Percentiles rank a stretch among this genome's conserved stretches.
These are phyloP conservation scores for Gobius niger DNA, from an alignment of 2,113 vertebrate genomes.

Conservation along the genomic window DNA sequence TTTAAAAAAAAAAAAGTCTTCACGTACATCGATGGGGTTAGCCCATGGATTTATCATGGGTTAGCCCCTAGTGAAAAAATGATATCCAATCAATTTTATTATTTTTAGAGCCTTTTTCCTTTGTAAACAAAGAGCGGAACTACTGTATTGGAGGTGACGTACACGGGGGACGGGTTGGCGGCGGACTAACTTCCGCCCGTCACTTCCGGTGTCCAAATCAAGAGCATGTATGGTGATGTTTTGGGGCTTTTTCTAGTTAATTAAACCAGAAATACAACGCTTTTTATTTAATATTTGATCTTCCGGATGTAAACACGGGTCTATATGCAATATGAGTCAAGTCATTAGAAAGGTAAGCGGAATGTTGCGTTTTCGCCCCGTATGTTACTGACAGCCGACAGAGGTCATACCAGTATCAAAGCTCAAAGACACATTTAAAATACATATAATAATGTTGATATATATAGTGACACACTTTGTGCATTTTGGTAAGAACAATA, in stretches of 20 bases:
- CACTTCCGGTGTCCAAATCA: neutral
- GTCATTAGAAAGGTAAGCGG: constrained; percentile 43
- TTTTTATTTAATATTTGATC: neutral
- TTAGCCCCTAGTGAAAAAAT: no score
- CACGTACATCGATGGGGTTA: no score
- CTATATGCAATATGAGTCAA: constrained; percentile 22
- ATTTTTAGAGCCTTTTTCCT: neutral
- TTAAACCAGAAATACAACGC: neutral
- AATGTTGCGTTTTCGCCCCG: neutral
- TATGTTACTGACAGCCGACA: neutral
- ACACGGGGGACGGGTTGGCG: neutral
- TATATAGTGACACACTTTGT: no score
- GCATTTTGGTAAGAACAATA: no score
- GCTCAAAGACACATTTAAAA: neutral
- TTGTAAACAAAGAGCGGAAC: constrained; percentile 16
- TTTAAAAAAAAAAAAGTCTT: no score
- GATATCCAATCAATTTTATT: neutral
- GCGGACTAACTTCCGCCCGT: neutral
- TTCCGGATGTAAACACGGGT: neutral
- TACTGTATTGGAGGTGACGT: neutral
- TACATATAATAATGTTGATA: no score
- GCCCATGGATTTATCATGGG: no score
- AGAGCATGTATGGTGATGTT: neutral
- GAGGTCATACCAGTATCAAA: constrained; percentile 38
- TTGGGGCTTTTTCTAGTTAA: neutral